phyloP scores from a whole-genome alignment of 2,888 invertebrate species.

The Brenthis hecate region DNA sequence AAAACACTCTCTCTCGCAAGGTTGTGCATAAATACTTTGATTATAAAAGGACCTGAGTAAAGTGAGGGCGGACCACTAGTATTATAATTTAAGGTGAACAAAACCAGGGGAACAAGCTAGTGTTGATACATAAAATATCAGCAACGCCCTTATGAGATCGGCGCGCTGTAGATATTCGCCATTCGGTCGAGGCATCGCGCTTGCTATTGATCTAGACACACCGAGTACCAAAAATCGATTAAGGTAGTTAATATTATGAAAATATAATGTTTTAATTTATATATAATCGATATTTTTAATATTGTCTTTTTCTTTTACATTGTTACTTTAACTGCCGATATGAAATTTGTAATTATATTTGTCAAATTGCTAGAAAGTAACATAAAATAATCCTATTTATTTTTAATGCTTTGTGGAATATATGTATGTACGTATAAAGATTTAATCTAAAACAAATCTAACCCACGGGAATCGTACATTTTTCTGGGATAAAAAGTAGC shows the following conservation, averaged over 20 bases:
- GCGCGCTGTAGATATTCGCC: conserved; percentile 55
- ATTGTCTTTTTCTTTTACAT: not conserved
- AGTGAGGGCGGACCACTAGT: not conserved
- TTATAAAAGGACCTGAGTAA: too few relatives aligned
- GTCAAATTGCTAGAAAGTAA: too few relatives aligned
- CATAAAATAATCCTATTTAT: too few relatives aligned
- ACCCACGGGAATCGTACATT: too few relatives aligned
- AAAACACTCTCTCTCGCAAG: too few relatives aligned
- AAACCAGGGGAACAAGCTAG: not conserved
- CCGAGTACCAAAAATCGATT: conserved; percentile 38
- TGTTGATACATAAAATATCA: conserved; percentile 44
- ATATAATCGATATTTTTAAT: not conserved
- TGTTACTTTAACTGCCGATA: not conserved
- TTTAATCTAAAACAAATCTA: too few relatives aligned
- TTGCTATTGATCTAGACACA: conserved; percentile 42
- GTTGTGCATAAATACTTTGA: too few relatives aligned
- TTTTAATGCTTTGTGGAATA: too few relatives aligned
- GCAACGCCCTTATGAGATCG: conserved; percentile 44
- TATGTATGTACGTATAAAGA: too few relatives aligned
- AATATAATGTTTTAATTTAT: not conserved
- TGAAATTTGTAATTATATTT: too few relatives aligned
- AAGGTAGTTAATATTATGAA: not conserved
- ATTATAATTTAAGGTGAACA: conserved; percentile 3
- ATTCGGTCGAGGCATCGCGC: conserved; percentile 53
- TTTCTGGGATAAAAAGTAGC: too few relatives aligned